Percentiles rank a stretch among this genome's conserved stretches.
Conservation (phyloP, 2,113 vertebrate species). For the Neofelis nebulosa region DNA sequence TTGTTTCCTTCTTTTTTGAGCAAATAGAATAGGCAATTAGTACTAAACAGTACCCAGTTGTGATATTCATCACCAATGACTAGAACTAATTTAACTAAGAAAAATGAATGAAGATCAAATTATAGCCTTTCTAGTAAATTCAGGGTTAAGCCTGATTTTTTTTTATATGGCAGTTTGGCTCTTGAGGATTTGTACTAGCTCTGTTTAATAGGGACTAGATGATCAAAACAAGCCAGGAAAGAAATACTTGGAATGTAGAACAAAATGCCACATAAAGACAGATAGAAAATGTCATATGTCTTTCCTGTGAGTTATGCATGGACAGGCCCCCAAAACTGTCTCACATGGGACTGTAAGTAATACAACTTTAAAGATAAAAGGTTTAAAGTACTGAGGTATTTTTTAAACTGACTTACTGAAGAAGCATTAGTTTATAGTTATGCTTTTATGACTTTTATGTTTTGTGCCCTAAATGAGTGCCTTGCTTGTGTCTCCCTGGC, state of each 20-base stretch:
- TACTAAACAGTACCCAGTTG: background rate
- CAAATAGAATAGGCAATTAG: background rate
- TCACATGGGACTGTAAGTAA: background rate
- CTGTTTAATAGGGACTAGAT: background rate
- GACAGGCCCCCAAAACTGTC: background rate
- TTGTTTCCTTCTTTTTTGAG: background rate
- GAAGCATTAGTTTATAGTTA: background rate
- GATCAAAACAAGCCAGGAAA: background rate
- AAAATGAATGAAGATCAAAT: constrained; percentile 12
- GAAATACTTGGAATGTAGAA: background rate
- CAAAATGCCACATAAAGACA: background rate
- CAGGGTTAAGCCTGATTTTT: background rate
- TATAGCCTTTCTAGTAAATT: background rate
- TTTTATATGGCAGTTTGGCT: background rate
- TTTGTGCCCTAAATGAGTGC: background rate
- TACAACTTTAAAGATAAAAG: background rate
- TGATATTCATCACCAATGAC: background rate
- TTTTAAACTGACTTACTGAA: background rate
- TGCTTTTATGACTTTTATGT: background rate
- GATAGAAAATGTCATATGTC: background rate
- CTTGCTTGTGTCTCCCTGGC: background rate
- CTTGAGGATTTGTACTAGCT: background rate
- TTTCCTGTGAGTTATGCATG: background rate
- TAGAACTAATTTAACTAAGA: background rate
- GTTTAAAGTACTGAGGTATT: background rate